Evolutionary conservation across 2,113 vertebrate species (phyloP), one percentile per base, ranked within the genome.

Genomic region (Grantiella picta): DNA sequence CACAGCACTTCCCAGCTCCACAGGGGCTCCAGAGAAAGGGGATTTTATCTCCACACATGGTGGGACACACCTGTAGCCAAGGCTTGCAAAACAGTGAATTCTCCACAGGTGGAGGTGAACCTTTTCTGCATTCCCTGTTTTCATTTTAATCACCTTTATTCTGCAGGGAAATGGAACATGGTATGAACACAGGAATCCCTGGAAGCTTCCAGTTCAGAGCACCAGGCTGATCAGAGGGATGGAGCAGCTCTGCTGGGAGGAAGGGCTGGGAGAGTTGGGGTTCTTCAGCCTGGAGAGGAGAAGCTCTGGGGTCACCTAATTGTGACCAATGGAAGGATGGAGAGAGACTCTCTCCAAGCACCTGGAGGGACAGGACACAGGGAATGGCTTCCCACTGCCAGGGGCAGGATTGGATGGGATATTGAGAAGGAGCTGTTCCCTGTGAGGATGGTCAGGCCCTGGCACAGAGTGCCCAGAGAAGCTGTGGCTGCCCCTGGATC

Each of bases 381-480:
- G 28, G 23, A 38, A 33, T 14, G 23, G 12, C 5, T 63, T 64
- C 82, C 28, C 59, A n/a, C 2, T 47, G 59, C n/a, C 40, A 56
- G 23, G n/a, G 59, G 40, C 10, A 40, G 50, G 59, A n/a, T 0
- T 12, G 0, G 35, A 5, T 47, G 82, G 70, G 50, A 24, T 29
- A 2, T 3, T 10, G 70, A 42, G 60, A 8, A 47, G 69, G 12
- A 56, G 47, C 56, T 28, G 2, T 7, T 28, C 23, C 15, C 59
- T 28, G 18, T 0, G 8, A 38, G 23, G 28, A 7, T 33, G 82
- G 14, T 2, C 0, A 27, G 2, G 8, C 31, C 15, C 31, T 36
- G 56, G 42, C 42, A 14, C 42, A 42, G 42, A 14, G 42, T 44
- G 42, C 42, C 42, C 42, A 44, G 42, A 44, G 42, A 16, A 44